phyloP scores from a whole-genome alignment of 2,113 vertebrate species.

The Erpornis zantholeuca region DNA sequence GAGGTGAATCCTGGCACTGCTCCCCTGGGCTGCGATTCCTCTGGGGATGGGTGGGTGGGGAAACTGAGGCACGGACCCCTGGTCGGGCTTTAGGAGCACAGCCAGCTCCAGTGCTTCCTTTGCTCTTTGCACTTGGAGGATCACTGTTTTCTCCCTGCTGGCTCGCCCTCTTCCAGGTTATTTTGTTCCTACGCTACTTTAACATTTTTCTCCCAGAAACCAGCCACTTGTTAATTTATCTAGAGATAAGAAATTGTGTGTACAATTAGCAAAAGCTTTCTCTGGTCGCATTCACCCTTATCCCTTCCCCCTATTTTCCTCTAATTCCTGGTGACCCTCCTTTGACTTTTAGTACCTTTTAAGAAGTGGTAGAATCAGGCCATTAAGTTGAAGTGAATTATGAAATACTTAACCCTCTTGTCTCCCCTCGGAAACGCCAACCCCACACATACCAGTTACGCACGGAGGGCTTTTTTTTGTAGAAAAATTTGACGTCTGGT shows the following conservation, averaged over 20 bases:
- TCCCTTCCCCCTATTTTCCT: neutral
- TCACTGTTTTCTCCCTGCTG: rapidly evolving
- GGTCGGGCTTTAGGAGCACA: too few relatives aligned
- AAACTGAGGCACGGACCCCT: neutral
- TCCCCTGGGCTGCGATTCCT: neutral
- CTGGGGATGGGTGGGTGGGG: neutral
- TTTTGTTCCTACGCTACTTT: neutral
- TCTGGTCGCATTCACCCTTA: neutral
- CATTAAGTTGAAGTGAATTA: slow-evolving; percentile 32
- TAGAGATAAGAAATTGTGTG: neutral
- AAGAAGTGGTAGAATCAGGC: slow-evolving; percentile 25
- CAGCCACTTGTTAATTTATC: neutral
- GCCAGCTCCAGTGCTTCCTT: neutral
- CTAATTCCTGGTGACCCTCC: slow-evolving; percentile 9
- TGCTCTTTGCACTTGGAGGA: neutral
- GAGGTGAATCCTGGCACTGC: neutral
- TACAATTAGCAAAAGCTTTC: neutral
- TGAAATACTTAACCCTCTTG: slow-evolving; percentile 46
- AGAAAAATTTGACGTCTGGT: neutral
- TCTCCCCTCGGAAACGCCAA: neutral
- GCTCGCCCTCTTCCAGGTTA: neutral
- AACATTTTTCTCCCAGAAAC: neutral
- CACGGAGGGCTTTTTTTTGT: neutral
- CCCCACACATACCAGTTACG: neutral
- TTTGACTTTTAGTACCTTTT: slow-evolving; percentile 40